These are phyloP conservation scores for Esox masquinongy DNA, from an alignment of 2,797 vertebrate genomes.

Conservation along the genomic window DNA sequence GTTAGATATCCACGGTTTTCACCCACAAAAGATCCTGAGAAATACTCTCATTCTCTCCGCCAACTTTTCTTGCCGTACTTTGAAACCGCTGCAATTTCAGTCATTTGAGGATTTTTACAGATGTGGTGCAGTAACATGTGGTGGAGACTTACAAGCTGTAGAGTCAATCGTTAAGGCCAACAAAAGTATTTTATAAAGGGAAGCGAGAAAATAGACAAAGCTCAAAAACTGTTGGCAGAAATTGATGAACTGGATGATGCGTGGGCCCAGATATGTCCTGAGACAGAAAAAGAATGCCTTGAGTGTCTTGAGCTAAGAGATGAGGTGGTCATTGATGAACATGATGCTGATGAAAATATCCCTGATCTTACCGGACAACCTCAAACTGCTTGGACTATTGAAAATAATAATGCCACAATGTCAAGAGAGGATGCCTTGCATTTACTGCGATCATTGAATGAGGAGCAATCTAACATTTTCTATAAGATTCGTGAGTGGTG, in stretches of 20 bases:
- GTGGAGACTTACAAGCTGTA: neutral
- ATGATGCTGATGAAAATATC: too few species aligned
- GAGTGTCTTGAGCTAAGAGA: too few species aligned
- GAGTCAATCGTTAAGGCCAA: slow-evolving; percentile 9
- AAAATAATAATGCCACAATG: too few species aligned
- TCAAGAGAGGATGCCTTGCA: too few species aligned
- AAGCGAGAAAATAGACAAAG: slow-evolving; percentile 10
- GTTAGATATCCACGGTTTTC: neutral
- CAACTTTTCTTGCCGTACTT: slow-evolving; percentile 27
- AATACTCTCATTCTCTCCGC: slow-evolving; percentile 20
- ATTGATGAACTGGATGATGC: neutral
- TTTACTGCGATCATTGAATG: too few species aligned
- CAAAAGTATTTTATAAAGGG: slow-evolving; percentile 13
- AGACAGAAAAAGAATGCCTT: too few species aligned
- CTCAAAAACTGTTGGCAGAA: slow-evolving; percentile 7
- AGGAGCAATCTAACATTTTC: too few species aligned
- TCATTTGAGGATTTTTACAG: slow-evolving; percentile 22
- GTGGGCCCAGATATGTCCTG: neutral
- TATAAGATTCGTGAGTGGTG: too few species aligned
- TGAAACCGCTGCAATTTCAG: too few species aligned
- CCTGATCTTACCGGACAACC: too few species aligned
- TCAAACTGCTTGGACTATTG: too few species aligned
- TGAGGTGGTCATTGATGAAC: too few species aligned
- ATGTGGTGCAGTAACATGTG: neutral
- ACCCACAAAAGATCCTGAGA: slow-evolving; percentile 16